Evolutionary conservation across 2,888 invertebrate genomes (phyloP), one percentile per base, ranked within the genome.

Genomic region (Tribolium freemani): DNA sequence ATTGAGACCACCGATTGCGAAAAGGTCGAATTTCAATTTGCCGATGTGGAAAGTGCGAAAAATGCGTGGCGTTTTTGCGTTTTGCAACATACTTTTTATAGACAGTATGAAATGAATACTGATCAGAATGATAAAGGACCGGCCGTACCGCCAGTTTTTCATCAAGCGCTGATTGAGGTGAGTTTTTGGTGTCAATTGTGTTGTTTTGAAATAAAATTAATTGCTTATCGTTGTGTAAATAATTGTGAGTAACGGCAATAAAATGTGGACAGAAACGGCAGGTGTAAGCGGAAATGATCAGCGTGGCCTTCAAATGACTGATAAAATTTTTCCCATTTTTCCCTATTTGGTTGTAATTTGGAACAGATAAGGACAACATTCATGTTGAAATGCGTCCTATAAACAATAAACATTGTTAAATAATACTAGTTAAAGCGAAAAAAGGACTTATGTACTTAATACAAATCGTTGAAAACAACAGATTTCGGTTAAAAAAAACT

Each of bases 21-120:
- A 78, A 91, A 90, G 71, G 92, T 91, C 51, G 94, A 94, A 79
- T 96, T 94, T 89, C 91, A 91, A 73, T 93, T 98, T 83, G 90
- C 92, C 9, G 96, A 97, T 84, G 93, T 95, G 0, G 97, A 98
- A 78, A 94, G 93, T 78, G 96, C 98, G 4, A 96, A 97, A 85
- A 98, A 98, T 87, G 94, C 98, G 76, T 97, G 96, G 94, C 91
- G 96, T 79, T 91, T 96, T 84, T 97, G 97, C 84, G 94, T 97
- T 61, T 91, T 93, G 76, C 95, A 96, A 86, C 96, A 96, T 86
- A 95, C 95, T 75, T 97, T 97, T 88, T 96, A 94, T 84, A 94
- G 95, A 88, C 92, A 93, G 66, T 93, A 93, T 83, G 93, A 93
- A 86, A 88, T 89, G 76, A 89, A 87, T 75, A 84, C 64, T 54